Conservation (phyloP, 2,797 vertebrate species). For the Rhinichthys osculus region DNA sequence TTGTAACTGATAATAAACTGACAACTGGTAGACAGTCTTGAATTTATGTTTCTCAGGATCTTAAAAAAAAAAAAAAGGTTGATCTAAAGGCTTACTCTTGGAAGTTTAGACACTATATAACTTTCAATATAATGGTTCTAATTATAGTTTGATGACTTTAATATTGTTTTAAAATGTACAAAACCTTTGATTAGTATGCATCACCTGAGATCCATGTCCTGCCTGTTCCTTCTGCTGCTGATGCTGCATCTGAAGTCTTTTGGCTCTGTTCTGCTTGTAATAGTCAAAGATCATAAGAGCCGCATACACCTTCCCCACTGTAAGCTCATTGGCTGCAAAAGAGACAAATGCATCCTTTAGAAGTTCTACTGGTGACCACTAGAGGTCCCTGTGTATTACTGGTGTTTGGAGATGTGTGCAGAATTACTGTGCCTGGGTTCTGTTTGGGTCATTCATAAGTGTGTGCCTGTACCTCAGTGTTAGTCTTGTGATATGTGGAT, state of each 20-base stretch:
- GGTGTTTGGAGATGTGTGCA: neutral
- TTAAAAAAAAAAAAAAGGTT: too few species aligned
- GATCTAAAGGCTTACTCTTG: neutral
- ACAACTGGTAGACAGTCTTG: too few species aligned
- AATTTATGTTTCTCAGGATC: neutral
- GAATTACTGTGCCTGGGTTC: neutral
- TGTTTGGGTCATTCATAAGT: neutral
- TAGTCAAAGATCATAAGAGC: constrained; percentile 98
- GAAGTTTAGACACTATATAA: neutral
- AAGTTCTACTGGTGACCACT: neutral
- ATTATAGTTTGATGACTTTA: neutral
- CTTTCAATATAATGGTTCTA: neutral
- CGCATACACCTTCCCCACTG: constrained; percentile 95
- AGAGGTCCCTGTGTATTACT: constrained; percentile 5
- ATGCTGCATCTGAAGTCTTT: constrained; percentile 81
- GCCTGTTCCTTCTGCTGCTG: constrained; percentile 71
- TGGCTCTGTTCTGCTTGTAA: constrained; percentile 92
- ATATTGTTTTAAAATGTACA: neutral
- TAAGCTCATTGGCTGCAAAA: constrained; percentile 90
- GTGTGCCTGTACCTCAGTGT: neutral
- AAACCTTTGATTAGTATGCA: neutral
- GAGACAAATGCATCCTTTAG: constrained; percentile 4
- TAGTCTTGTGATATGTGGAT: neutral
- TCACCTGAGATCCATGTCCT: constrained; percentile 85
- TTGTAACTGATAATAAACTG: neutral